These are phyloP conservation scores for Podilymbus podiceps DNA, from an alignment of 2,113 vertebrate species.

Conservation along the genomic window DNA sequence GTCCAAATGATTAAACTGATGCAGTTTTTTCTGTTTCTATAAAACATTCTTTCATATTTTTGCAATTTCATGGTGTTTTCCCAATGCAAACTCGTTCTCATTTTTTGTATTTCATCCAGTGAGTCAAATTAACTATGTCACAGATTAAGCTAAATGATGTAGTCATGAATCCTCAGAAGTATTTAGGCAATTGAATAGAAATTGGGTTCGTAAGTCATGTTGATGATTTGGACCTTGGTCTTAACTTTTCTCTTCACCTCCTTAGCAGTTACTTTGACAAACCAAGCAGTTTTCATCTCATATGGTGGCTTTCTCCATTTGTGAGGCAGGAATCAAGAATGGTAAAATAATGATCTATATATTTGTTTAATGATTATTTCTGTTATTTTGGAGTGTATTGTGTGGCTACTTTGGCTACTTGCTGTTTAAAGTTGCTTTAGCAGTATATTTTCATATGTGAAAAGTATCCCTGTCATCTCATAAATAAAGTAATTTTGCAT, in stretches of 20 bases:
- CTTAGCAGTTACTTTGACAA: neutral
- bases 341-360: neutral
- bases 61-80: neutral
- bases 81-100: neutral
- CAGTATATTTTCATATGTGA: neutral
- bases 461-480: neutral
- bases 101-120: neutral
- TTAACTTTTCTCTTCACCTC: neutral
- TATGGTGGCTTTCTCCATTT: neutral
- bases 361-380: neutral
- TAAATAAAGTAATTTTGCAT: neutral
- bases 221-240: neutral
- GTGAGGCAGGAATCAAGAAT: neutral
- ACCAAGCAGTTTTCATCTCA: neutral
- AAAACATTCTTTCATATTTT: neutral
- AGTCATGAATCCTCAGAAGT: neutral
- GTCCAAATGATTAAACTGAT: neutral
- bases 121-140: neutral
- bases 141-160: neutral
- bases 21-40: neutral
- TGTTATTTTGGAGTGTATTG: neutral
- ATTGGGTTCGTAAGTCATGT: neutral
- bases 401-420: neutral
- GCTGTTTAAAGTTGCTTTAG: neutral
- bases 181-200: neutral